Conservation (phyloP, 2,797 vertebrate species). For the Brachyrhaphis roseni region DNA sequence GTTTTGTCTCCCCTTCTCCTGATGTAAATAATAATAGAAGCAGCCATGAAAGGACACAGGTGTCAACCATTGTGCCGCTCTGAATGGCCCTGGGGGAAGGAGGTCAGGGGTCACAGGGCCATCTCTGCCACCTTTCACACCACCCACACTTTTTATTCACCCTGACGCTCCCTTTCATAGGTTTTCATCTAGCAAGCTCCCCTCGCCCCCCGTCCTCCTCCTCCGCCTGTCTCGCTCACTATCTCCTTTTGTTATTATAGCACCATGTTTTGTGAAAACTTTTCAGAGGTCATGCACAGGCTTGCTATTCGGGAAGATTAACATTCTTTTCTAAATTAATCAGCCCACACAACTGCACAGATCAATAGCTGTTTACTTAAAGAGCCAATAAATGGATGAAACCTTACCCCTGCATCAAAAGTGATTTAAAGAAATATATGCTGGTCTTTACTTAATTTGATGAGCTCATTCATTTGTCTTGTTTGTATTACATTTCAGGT, state of each 20-base stretch:
- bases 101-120: conserved; percentile 73
- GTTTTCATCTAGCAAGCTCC: conserved; percentile 42
- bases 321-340: conserved; percentile 65
- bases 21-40: conserved; percentile 84
- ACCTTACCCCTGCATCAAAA: neutral
- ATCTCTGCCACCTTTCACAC: conserved; percentile 71
- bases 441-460: neutral
- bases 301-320: conserved; percentile 60
- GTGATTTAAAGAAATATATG: neutral
- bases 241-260: conserved; percentile 73
- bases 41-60: conserved; percentile 84
- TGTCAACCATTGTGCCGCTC: conserved; percentile 82
- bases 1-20: conserved; percentile 62
- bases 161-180: conserved; percentile 64
- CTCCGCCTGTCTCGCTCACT: conserved; percentile 37
- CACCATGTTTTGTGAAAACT: conserved; percentile 75
- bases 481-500: neutral
- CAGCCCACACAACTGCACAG: conserved; percentile 28
- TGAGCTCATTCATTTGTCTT: neutral
- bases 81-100: conserved; percentile 75
- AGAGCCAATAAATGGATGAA: conserved; percentile 18
- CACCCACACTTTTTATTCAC: conserved; percentile 71
- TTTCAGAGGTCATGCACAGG: conserved; percentile 63
- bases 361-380: conserved; percentile 43
- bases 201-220: neutral